A percentile compares a stretch with the other conserved stretches of the same genome.
Conservation (phyloP, 2,113 vertebrate genomes). For the Dendrocopos noguchii region DNA sequence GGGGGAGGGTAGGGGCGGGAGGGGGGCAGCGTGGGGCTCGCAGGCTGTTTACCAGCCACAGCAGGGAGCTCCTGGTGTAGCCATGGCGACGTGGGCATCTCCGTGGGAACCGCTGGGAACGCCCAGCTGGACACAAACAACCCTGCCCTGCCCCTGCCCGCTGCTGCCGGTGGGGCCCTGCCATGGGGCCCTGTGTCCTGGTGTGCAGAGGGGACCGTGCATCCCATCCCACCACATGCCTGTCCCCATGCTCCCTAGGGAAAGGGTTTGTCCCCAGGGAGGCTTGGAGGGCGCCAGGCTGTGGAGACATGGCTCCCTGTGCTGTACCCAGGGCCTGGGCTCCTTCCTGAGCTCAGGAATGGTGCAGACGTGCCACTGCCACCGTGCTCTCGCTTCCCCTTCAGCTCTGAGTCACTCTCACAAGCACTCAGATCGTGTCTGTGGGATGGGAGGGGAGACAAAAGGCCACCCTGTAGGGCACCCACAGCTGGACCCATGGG, state of each 20-base stretch:
- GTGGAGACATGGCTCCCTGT: rapidly evolving
- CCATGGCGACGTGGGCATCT: conserved; percentile 47
- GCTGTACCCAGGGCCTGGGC: rapidly evolving
- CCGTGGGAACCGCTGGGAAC: conserved; percentile 36
- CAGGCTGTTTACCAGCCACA: conserved; percentile 38
- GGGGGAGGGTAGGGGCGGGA: not conserved
- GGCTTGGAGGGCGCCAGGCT: rapidly evolving
- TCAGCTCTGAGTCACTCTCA: conserved; percentile 42
- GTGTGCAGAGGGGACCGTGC: rapidly evolving
- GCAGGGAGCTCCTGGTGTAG: not conserved
- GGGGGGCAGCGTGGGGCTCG: not conserved
- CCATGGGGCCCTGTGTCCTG: rapidly evolving
- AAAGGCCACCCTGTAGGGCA: not conserved
- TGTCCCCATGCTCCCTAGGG: rapidly evolving
- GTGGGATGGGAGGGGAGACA: not conserved
- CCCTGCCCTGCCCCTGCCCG: not conserved
- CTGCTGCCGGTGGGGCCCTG: rapidly evolving
- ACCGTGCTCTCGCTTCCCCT: conserved; percentile 15
- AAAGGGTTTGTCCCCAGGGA: not conserved
- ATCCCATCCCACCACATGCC: rapidly evolving
- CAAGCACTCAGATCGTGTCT: not conserved
- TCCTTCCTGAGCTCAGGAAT: not conserved
- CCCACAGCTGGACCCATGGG: rapidly evolving
- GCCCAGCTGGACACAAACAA: not conserved
- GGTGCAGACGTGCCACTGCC: not conserved